phyloP scores from a whole-genome alignment of 2,113 vertebrate species.

The Corythaixoides concolor region DNA sequence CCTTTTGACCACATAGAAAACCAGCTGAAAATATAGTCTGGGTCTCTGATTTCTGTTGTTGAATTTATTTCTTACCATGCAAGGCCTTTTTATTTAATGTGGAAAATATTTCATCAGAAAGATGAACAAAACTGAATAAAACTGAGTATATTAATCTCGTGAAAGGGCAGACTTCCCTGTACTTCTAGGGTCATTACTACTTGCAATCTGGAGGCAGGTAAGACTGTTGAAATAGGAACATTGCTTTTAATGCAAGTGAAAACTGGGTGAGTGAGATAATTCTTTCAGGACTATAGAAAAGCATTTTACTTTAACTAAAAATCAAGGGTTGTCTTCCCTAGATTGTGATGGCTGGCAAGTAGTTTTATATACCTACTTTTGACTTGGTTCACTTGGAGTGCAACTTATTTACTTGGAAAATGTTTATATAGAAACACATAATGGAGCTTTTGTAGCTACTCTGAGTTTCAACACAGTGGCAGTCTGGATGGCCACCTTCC shows the following conservation, averaged over 20 bases:
- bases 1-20: neutral
- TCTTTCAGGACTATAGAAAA: neutral
- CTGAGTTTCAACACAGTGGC: neutral
- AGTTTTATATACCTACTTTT: neutral
- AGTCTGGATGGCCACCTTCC: neutral
- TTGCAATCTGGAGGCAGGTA: neutral
- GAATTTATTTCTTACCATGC: neutral
- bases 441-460: neutral
- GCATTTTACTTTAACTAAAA: neutral
- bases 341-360: neutral
- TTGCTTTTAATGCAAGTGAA: neutral
- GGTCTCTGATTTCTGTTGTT: neutral
- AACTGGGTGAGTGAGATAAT: neutral
- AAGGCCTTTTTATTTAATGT: neutral
- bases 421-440: neutral
- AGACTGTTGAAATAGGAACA: neutral
- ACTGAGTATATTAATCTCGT: neutral
- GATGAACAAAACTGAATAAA: neutral
- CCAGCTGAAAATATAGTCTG: neutral
- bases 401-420: neutral
- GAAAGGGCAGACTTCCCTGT: neutral
- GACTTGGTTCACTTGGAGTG: neutral
- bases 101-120: neutral
- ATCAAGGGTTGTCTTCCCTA: neutral
- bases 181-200: neutral